These are phyloP conservation scores for Pampus argenteus DNA, from an alignment of 2,797 vertebrate genomes.

Conservation along the genomic window DNA sequence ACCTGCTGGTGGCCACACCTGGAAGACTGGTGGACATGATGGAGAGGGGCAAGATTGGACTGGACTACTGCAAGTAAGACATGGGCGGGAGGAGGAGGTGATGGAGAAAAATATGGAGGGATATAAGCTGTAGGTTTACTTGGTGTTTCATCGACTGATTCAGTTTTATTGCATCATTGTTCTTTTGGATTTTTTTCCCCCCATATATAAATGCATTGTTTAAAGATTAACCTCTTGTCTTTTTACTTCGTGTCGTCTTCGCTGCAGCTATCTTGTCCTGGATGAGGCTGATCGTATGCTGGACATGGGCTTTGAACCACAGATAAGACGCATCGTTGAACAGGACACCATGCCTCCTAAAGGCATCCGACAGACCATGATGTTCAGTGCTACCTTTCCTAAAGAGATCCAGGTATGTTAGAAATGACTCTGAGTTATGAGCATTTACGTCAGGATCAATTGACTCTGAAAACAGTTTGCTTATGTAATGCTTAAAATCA, in stretches of 20 bases:
- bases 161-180: not conserved
- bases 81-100: not conserved
- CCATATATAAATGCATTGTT: not conserved
- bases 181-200: not conserved
- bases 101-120: not conserved
- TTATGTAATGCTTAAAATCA: not conserved
- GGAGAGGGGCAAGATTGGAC: slow-evolving; percentile 95
- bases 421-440: not conserved
- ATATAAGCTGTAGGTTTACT: no score
- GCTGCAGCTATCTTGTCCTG: slow-evolving; percentile 90
- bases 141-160: not conserved
- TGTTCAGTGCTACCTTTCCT: slow-evolving; percentile 98
- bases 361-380: slow-evolving; percentile 96
- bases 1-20: slow-evolving; percentile 95
- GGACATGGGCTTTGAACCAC: slow-evolving; percentile 98
- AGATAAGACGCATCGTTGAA: slow-evolving; percentile 96
- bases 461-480: not conserved
- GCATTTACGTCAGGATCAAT: not conserved
- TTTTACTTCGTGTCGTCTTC: not conserved
- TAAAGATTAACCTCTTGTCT: not conserved
- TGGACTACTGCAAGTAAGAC: slow-evolving; percentile 95
- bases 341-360: slow-evolving; percentile 97
- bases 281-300: slow-evolving; percentile 99
- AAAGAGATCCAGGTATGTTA: slow-evolving; percentile 96
- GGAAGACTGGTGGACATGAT: slow-evolving; percentile 98